A percentile compares a stretch with the other conserved stretches of the same genome.
phyloP scores from a whole-genome alignment of 2,888 invertebrate genomes.

The Candidula unifasciata region DNA sequence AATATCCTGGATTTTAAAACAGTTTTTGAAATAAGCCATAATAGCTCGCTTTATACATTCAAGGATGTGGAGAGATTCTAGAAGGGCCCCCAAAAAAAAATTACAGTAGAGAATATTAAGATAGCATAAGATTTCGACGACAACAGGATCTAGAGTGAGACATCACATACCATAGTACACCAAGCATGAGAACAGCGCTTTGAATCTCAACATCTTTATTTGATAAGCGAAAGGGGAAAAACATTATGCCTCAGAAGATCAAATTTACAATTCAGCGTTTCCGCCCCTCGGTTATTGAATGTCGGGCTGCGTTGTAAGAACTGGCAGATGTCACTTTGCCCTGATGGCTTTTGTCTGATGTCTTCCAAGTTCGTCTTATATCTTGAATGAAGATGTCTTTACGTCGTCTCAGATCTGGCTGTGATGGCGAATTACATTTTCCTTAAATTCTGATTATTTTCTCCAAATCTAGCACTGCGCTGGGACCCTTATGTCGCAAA shows the following conservation, averaged over 20 bases:
- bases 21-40: too few species aligned
- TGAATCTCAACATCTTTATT: background rate
- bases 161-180: background rate
- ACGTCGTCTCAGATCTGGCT: conserved; percentile 14
- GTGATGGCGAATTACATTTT: conserved; percentile 13
- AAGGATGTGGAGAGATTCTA: too few species aligned
- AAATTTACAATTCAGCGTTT: background rate
- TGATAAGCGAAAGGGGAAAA: background rate
- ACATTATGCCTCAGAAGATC: background rate
- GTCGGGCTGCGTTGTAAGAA: background rate
- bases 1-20: too few species aligned
- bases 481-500: background rate
- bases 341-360: background rate
- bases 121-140: too few species aligned
- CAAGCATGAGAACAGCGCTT: background rate
- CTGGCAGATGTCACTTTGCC: background rate
- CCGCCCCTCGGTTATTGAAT: conserved; percentile 6
- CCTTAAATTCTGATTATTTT: conserved; percentile 22
- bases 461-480: background rate
- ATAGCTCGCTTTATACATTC: too few species aligned
- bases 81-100: too few species aligned
- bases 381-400: background rate
- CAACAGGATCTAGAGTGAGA: too few species aligned
- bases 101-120: too few species aligned
- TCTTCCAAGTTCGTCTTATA: background rate